phyloP scores from a whole-genome alignment of 2,797 vertebrate species.

The Ibycter americanus region DNA sequence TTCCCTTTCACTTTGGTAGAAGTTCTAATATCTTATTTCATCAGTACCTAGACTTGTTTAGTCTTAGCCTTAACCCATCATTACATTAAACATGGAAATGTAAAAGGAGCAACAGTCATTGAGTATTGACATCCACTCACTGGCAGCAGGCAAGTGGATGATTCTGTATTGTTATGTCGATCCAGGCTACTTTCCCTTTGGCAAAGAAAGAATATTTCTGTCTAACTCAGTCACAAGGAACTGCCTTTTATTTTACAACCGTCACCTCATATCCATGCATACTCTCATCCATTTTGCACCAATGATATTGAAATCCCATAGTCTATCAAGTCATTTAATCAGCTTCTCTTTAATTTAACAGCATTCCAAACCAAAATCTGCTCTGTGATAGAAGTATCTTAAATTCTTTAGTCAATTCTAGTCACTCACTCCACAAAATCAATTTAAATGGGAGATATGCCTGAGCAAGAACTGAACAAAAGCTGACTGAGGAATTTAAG shows the following conservation, averaged over 20 bases:
- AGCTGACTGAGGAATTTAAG: not conserved
- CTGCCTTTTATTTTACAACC: not conserved
- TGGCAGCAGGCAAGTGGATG: not conserved
- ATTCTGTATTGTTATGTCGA: not conserved
- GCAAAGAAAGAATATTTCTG: not conserved
- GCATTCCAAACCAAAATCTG: not conserved
- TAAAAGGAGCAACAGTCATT: not conserved
- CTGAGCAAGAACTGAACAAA: not conserved
- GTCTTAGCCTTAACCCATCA: not conserved
- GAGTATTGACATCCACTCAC: not conserved
- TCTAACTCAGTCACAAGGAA: not conserved
- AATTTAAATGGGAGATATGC: not conserved
- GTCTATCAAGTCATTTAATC: not conserved
- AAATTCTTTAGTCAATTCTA: not conserved
- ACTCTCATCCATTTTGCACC: not conserved
- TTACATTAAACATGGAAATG: not conserved
- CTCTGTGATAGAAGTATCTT: not conserved
- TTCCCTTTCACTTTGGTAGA: not conserved
- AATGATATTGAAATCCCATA: not conserved
- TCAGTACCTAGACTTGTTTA: not conserved
- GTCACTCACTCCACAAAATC: not conserved
- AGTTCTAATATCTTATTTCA: not conserved
- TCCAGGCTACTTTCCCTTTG: not conserved
- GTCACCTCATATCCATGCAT: not conserved
- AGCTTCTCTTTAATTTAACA: not conserved